Evolutionary conservation across 2,797 vertebrate genomes (phyloP).

Genomic region (Amphiprion clarkii): DNA sequence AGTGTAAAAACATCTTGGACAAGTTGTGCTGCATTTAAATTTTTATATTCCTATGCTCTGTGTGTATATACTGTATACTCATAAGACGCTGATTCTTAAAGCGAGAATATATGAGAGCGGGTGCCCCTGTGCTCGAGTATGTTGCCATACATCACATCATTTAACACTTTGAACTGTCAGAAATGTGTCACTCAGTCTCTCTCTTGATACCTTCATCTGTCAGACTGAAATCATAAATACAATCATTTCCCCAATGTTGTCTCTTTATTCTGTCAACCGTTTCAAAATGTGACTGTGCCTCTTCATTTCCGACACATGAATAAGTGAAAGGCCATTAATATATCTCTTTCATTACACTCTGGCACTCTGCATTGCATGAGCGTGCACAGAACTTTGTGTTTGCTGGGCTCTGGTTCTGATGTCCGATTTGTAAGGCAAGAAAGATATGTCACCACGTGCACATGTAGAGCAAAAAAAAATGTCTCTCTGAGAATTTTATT

Average conservation of each 20-base stretch:
- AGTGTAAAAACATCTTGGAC: conserved; percentile 1
- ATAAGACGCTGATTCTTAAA: conserved; percentile 55
- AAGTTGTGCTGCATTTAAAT: not conserved
- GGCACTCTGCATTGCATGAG: conserved; percentile 67
- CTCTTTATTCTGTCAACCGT: conserved; percentile 84
- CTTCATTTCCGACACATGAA: conserved; percentile 84
- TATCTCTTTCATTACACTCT: conserved; percentile 84
- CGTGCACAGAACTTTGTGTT: conserved; percentile 64
- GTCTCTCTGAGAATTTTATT: conserved; percentile 38
- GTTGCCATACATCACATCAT: conserved; percentile 84
- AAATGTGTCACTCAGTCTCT: conserved; percentile 82
- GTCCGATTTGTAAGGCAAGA: conserved; percentile 81
- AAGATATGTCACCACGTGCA: conserved; percentile 66
- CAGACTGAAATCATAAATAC: conserved; percentile 86
- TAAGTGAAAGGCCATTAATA: conserved; percentile 86
- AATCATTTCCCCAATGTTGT: conserved; percentile 84
- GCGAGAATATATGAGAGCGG: conserved; percentile 54
- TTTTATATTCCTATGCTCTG: not conserved
- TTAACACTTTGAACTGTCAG: conserved; percentile 87
- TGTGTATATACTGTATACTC: conserved; percentile 27
- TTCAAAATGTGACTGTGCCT: conserved; percentile 78
- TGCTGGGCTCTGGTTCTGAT: conserved; percentile 71
- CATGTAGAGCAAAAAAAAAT: conserved; percentile 31
- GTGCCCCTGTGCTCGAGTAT: conserved; percentile 64
- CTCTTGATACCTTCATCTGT: conserved; percentile 83